Base-by-base conservation (phyloP, 2,888 invertebrate species). In the Atethmia centrago region DNA sequence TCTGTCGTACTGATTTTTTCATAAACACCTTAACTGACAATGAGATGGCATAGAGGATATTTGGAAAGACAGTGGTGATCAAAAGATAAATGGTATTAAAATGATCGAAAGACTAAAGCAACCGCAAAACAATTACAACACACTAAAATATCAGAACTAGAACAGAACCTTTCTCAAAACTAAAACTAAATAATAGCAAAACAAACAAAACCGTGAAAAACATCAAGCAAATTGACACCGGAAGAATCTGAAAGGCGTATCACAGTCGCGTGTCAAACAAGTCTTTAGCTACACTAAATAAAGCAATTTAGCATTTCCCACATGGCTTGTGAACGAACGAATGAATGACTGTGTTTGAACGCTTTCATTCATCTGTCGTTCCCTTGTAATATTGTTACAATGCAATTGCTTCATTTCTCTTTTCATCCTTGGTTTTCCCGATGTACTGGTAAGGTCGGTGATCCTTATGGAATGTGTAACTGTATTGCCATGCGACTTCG, bases 241-340 rank as follows among this genome's bases (percentile, higher is more conserved):
- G 80, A 80, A 80, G 56, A 65, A 63, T 56, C 40, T 25, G 28
- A 12, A 56, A 45, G 47, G 45, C 21, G 45, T 55, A 51, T 19
- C 36, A 36, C n/a, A 49, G 59, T 81, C 59, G 63, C 66, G 67
- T 64, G 63, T 56, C 84, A 70, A 73, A 70, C 74, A 56, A 67
- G 25, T 21, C 55, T 55, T 45, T 63, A 63, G 69, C 71, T 28
- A 67, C n/a, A 53, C 47, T 67, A 61, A 79, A 85, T 79, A 79
- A 67, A 85, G 71, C 79, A 68, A 79, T 74, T 70, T 75, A 40
- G 51, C 62, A 65, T 75, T 83, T 78, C 79, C 73, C 83, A 82
- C 79, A 83, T 66, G 63, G 51, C 61, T 63, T 82, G 77, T 71
- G 80, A 67, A 81, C 63, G 51, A 81, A 63, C 1, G 62, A 62